These are phyloP conservation scores for Cyphomyrmex costatus DNA, from an alignment of 1,140 invertebrate genomes.

Conservation along the genomic window DNA sequence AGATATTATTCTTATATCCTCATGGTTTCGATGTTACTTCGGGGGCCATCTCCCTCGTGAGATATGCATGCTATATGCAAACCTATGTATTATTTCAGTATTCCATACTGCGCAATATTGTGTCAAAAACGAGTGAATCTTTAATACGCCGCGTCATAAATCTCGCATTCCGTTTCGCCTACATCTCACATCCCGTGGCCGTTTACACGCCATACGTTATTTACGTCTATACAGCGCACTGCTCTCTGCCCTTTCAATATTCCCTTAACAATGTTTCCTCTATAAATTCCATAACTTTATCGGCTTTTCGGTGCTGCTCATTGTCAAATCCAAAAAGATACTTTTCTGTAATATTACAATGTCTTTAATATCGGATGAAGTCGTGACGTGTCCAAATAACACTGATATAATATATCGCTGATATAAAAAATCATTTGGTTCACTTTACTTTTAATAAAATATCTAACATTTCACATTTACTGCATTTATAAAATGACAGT, in stretches of 20 bases:
- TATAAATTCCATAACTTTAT: conserved; percentile 35
- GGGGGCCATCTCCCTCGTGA: conserved; percentile 14
- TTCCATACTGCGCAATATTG: conserved; percentile 52
- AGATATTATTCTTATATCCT: conserved; percentile 60
- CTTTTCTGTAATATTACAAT: background rate
- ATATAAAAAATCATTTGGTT: background rate
- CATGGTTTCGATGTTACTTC: conserved; percentile 58
- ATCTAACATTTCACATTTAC: background rate
- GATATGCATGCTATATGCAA: conserved; percentile 54
- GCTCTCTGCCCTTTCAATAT: conserved; percentile 42
- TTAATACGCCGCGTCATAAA: conserved; percentile 50
- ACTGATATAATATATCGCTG: background rate
- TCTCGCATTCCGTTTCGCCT: conserved; percentile 52
- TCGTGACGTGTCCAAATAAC: background rate
- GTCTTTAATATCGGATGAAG: background rate
- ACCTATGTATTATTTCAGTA: conserved; percentile 63
- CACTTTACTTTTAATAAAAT: background rate
- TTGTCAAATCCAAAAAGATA: background rate
- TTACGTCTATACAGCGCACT: conserved; percentile 44
- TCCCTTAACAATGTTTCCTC: conserved; percentile 32
- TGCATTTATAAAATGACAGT: background rate
- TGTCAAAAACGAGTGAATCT: conserved; percentile 70
- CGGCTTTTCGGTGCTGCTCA: background rate
- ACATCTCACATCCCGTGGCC: conserved; percentile 44
- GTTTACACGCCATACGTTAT: conserved; percentile 58